These are phyloP conservation scores for Pipa parva DNA, from an alignment of 2,113 vertebrate genomes.

Conservation along the genomic window DNA sequence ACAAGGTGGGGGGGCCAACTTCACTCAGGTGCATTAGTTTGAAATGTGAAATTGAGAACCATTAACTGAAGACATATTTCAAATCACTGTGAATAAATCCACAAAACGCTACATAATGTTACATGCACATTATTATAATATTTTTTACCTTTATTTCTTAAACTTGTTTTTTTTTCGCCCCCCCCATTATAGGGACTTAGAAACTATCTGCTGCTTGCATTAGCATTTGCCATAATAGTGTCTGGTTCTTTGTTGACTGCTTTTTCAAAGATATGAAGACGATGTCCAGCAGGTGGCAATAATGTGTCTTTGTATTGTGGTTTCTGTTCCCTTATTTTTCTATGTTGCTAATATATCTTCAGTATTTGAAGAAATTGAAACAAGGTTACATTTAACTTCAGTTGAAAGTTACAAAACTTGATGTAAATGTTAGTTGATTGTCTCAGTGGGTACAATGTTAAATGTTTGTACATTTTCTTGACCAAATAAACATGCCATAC, in stretches of 20 bases:
- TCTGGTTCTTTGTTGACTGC: slow-evolving; percentile 70
- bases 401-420: too few relatives aligned
- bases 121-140: not conserved
- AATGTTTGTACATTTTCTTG: too few relatives aligned
- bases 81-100: not conserved
- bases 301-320: not conserved
- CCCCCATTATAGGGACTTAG: slow-evolving; percentile 70
- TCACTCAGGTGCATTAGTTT: too few relatives aligned
- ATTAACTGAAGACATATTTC: too few relatives aligned
- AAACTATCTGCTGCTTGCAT: slow-evolving; percentile 65
- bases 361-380: not conserved
- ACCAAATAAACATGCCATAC: too few relatives aligned
- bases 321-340: not conserved
- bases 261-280: slow-evolving; percentile 69
- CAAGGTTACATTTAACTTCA: not conserved
- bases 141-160: slow-evolving; percentile 41
- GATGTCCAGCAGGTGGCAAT: slow-evolving; percentile 12
- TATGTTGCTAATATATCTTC: not conserved
- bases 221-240: slow-evolving; percentile 70
- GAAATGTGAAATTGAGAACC: too few relatives aligned
- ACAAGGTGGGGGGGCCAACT: too few relatives aligned
- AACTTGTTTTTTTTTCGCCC: too few relatives aligned
- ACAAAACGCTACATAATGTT: not conserved
- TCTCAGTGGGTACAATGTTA: too few relatives aligned
- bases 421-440: too few relatives aligned